Conservation (phyloP, 1,140 invertebrate genomes). For the Latrodectus geometricus region DNA sequence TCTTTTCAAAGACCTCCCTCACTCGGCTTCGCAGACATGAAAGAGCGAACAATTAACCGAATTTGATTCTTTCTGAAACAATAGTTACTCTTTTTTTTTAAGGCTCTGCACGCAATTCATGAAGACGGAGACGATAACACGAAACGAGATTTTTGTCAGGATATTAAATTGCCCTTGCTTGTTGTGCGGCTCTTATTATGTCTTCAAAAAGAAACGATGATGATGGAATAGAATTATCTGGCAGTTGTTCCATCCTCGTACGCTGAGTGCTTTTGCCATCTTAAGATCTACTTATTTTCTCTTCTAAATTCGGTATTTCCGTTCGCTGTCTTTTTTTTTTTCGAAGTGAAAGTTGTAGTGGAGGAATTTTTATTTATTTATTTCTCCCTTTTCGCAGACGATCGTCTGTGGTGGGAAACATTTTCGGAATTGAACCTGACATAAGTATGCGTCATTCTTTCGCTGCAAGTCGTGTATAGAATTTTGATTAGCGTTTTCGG, state of each 20-base stretch:
- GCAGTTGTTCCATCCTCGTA: not conserved
- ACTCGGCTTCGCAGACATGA: not conserved
- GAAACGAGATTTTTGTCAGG: conserved; percentile 7
- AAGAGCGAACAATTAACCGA: not conserved
- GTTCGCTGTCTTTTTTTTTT: not conserved
- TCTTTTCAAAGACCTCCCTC: not conserved
- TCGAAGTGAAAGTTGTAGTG: not conserved
- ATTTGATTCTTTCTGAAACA: not conserved
- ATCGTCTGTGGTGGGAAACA: not conserved
- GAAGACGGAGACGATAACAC: not conserved
- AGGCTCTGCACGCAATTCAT: not conserved
- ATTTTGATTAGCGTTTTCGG: not conserved
- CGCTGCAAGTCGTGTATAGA: not conserved
- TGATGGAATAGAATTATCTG: conserved; percentile 3
- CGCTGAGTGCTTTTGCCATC: not conserved
- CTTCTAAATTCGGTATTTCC: conserved; percentile 31
- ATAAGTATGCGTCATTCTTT: not conserved
- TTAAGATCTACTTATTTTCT: not conserved
- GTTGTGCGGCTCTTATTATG: conserved; percentile 29
- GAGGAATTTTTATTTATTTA: not conserved
- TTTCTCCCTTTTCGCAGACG: not conserved
- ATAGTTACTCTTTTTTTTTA: not conserved
- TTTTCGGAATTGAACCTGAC: not conserved
- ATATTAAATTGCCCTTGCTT: conserved; percentile 38
- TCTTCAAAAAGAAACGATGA: conserved; percentile 2